These are phyloP conservation scores for Drosophila simulans DNA, from an alignment of 1,140 invertebrate genomes.

Conservation along the genomic window DNA sequence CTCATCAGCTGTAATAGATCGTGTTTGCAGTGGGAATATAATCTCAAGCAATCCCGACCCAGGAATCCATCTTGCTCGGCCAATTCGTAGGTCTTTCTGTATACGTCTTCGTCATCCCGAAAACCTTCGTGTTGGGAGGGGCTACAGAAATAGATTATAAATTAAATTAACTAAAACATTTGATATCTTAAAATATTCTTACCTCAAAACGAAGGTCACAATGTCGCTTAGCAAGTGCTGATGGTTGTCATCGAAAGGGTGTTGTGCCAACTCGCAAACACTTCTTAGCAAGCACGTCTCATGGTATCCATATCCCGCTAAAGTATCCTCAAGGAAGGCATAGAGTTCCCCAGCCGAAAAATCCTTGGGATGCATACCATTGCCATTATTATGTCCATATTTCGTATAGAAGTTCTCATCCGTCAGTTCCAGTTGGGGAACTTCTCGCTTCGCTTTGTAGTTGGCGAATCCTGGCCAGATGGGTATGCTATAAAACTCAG, in stretches of 20 bases:
- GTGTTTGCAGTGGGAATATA: constrained; percentile 64
- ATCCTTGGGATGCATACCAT: constrained; percentile 65
- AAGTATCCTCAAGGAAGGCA: constrained; percentile 52
- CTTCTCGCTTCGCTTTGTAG: constrained; percentile 54
- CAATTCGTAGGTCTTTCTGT: constrained; percentile 63
- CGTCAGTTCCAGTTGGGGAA: constrained; percentile 23
- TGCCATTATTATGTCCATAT: constrained; percentile 49
- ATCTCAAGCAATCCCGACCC: constrained; percentile 55
- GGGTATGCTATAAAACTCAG: constrained; percentile 75
- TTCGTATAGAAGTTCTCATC: constrained; percentile 51
- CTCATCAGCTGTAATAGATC: constrained; percentile 55
- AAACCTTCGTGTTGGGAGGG: constrained; percentile 76
- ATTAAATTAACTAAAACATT: not conserved
- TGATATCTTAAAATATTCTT: not conserved
- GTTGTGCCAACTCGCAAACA: constrained; percentile 73
- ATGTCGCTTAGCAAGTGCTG: constrained; percentile 68
- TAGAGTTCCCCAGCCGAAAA: constrained; percentile 78
- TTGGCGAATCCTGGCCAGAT: constrained; percentile 78
- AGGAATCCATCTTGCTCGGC: constrained; percentile 69
- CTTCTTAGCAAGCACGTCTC: constrained; percentile 71
- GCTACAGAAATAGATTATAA: constrained; percentile 32
- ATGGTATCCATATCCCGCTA: constrained; percentile 66
- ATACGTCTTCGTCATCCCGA: constrained; percentile 50
- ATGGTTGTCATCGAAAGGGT: constrained; percentile 75
- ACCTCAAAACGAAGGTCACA: constrained; percentile 76